phyloP scores from a whole-genome alignment of 2,888 invertebrate genomes.

The Spialia ferax region DNA sequence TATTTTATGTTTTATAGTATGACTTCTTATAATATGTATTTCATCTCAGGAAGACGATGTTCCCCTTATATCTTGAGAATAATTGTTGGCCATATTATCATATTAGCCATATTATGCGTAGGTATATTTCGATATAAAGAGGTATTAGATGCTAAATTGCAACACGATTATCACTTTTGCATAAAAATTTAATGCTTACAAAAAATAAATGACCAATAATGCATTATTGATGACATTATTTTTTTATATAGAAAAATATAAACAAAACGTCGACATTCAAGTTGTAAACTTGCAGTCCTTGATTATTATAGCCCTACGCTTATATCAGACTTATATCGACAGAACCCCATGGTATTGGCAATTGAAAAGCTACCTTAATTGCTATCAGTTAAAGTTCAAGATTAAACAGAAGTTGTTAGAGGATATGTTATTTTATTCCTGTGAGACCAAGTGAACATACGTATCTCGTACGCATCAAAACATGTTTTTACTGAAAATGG shows the following conservation, averaged over 20 bases:
- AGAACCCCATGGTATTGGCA: conserved; percentile 16
- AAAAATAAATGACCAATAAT: conserved; percentile 49
- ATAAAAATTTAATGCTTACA: conserved; percentile 44
- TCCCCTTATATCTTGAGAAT: too few species aligned
- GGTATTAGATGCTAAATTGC: not conserved
- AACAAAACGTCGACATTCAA: conserved; percentile 82
- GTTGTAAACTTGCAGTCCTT: conserved; percentile 78
- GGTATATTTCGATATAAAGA: too few species aligned
- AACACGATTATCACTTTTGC: conserved; percentile 15
- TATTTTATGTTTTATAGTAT: too few species aligned
- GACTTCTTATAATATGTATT: too few species aligned
- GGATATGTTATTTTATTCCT: conserved; percentile 9
- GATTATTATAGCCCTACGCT: conserved; percentile 67
- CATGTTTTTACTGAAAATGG: conserved; percentile 84
- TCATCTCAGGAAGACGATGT: too few species aligned
- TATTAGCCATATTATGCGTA: too few species aligned
- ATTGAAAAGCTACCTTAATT: conserved; percentile 6
- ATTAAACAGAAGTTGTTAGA: not conserved
- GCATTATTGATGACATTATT: conserved; percentile 49
- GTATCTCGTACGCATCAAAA: conserved; percentile 56
- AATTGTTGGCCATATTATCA: too few species aligned
- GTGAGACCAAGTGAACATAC: conserved; percentile 8
- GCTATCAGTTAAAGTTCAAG: conserved; percentile 13
- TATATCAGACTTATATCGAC: not conserved
- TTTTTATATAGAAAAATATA: conserved; percentile 63